phyloP scores from a whole-genome alignment of 2,113 vertebrate genomes.

The Podarcis cretensis region DNA sequence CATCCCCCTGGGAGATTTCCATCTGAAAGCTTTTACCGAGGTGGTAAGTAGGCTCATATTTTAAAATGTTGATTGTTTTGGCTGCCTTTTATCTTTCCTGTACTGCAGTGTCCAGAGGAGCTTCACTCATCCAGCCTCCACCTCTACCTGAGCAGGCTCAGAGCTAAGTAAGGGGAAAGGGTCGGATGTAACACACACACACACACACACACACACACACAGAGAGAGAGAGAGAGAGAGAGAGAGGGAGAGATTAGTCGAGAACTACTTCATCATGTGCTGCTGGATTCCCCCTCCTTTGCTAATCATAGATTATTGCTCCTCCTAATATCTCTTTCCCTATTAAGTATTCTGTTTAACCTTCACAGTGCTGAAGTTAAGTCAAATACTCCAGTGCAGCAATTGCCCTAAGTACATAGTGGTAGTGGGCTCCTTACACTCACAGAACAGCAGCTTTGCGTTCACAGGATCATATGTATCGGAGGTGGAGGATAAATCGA shows the following conservation, averaged over 20 bases:
- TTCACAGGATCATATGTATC: background rate
- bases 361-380: background rate
- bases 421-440: too few relatives aligned
- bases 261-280: too few relatives aligned
- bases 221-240: too few relatives aligned
- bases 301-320: background rate
- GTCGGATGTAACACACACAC: background rate
- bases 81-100: constrained; percentile 32
- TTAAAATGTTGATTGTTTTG: constrained; percentile 42
- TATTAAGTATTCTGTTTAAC: background rate
- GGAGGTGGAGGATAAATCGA: background rate
- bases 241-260: background rate
- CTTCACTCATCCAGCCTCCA: constrained; percentile 4
- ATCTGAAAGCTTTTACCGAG: constrained; percentile 48
- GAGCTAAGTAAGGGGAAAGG: background rate
- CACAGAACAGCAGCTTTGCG: background rate
- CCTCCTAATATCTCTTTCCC: background rate
- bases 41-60: constrained; percentile 51
- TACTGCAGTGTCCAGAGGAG: constrained; percentile 4
- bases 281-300: background rate
- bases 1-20: constrained; percentile 48
- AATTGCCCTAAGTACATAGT: background rate
- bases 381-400: background rate
- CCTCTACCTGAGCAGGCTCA: background rate
- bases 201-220: too few relatives aligned